Conservation (phyloP, 92 coral and sea anemone species). For the Nematostella vectensis region DNA sequence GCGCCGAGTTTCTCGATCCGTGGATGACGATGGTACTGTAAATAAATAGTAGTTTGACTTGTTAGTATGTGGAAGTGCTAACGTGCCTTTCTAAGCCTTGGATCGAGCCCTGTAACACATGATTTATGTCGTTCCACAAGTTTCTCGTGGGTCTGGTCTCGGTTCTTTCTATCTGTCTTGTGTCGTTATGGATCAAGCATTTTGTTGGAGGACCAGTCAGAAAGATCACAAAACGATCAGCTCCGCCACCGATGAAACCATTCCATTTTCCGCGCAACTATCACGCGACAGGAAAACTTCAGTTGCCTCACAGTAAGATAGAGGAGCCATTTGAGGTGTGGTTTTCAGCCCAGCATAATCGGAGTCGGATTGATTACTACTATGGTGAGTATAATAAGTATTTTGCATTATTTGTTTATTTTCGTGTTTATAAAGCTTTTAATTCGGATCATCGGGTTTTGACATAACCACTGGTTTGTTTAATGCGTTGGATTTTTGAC, state of each 20-base stretch:
- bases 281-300: slow-evolving; percentile 77
- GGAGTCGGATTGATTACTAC: slow-evolving; percentile 92
- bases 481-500: too few relatives aligned
- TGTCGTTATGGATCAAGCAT: neutral
- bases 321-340: slow-evolving; percentile 94
- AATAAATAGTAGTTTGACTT: too few relatives aligned
- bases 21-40: too few relatives aligned
- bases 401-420: neutral
- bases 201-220: neutral
- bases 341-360: slow-evolving; percentile 61
- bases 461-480: too few relatives aligned
- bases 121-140: neutral
- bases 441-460: too few relatives aligned
- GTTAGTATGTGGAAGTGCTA: too few relatives aligned
- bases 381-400: slow-evolving; percentile 54
- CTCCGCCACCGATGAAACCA: neutral
- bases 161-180: neutral
- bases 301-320: slow-evolving; percentile 80
- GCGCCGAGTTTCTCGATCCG: too few relatives aligned
- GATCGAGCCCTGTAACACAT: too few relatives aligned
- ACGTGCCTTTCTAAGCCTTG: too few relatives aligned
- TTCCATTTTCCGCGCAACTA: slow-evolving; percentile 58
- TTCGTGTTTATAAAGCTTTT: too few relatives aligned
- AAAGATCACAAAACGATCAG: neutral
- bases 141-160: neutral